phyloP scores from a whole-genome alignment of 2,888 invertebrate species.

The Eupithecia abbreviata region DNA sequence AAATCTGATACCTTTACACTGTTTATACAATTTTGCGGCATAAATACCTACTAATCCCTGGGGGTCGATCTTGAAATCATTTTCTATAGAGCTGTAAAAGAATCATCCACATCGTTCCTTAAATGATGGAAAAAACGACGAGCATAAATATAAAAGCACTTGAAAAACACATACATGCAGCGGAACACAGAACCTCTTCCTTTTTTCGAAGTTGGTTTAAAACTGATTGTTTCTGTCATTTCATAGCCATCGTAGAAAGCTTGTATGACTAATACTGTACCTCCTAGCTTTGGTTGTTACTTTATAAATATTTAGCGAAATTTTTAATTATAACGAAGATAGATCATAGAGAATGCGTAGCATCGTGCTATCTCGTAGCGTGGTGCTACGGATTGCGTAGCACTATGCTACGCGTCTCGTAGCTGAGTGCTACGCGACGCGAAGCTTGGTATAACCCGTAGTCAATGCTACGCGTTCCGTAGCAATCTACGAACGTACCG shows the following conservation, averaged over 20 bases:
- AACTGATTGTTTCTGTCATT: background rate
- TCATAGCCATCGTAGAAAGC: background rate
- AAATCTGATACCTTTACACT: too few relatives aligned
- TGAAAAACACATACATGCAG: too few relatives aligned
- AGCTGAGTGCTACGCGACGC: background rate
- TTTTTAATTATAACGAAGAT: background rate
- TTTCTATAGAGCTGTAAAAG: too few relatives aligned
- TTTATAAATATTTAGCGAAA: background rate
- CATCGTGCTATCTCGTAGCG: background rate
- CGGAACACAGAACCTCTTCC: too few relatives aligned
- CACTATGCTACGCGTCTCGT: background rate
- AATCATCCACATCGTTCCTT: too few relatives aligned
- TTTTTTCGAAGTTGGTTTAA: background rate
- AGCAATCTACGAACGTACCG: background rate
- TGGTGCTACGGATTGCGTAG: background rate
- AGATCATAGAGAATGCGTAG: background rate
- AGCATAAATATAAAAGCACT: too few relatives aligned
- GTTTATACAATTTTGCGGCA: too few relatives aligned
- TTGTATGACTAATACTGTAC: too few relatives aligned
- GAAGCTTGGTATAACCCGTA: background rate
- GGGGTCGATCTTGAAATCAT: too few relatives aligned
- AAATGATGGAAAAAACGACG: too few relatives aligned
- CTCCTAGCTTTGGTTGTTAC: background rate
- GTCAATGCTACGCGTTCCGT: background rate
- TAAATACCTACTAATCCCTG: too few relatives aligned